Conservation (phyloP, 1,140 invertebrate species). For the Eulimnadia texana region DNA sequence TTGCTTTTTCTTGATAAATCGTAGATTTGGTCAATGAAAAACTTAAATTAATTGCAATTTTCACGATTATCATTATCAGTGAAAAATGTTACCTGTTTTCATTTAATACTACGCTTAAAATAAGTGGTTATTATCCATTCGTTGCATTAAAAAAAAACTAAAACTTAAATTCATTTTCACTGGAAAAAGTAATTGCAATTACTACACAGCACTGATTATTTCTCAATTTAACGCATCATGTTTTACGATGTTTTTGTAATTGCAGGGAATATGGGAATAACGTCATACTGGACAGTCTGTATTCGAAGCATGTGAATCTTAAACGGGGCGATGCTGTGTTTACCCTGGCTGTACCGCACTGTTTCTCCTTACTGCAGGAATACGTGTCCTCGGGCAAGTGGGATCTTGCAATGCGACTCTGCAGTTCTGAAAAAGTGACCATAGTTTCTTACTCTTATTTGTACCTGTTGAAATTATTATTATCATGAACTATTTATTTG, state of each 20-base stretch:
- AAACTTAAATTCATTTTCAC: too few relatives aligned
- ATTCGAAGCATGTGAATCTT: slow-evolving; percentile 60
- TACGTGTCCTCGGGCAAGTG: slow-evolving; percentile 47
- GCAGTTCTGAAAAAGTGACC: slow-evolving; percentile 54
- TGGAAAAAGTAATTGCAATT: too few relatives aligned
- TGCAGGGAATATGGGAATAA: slow-evolving; percentile 62
- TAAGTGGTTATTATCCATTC: too few relatives aligned
- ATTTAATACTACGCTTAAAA: too few relatives aligned
- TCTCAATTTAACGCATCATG: background rate
- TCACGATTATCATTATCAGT: too few relatives aligned
- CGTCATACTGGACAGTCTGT: slow-evolving; percentile 57
- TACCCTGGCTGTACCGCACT: slow-evolving; percentile 45
- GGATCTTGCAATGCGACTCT: slow-evolving; percentile 61
- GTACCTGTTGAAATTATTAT: background rate
- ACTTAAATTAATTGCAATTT: too few relatives aligned
- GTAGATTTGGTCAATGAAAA: too few relatives aligned
- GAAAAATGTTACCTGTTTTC: too few relatives aligned
- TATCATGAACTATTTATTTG: slow-evolving; percentile 5
- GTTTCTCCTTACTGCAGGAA: slow-evolving; percentile 45
- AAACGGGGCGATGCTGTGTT: slow-evolving; percentile 54
- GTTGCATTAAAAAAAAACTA: too few relatives aligned
- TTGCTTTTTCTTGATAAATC: too few relatives aligned
- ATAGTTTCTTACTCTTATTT: background rate
- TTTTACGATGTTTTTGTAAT: slow-evolving; percentile 18
- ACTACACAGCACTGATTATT: too few relatives aligned